Evolutionary conservation across 2,113 vertebrate genomes (phyloP), one percentile per base, ranked within the genome.

Genomic region (Pollachius pollachius): DNA sequence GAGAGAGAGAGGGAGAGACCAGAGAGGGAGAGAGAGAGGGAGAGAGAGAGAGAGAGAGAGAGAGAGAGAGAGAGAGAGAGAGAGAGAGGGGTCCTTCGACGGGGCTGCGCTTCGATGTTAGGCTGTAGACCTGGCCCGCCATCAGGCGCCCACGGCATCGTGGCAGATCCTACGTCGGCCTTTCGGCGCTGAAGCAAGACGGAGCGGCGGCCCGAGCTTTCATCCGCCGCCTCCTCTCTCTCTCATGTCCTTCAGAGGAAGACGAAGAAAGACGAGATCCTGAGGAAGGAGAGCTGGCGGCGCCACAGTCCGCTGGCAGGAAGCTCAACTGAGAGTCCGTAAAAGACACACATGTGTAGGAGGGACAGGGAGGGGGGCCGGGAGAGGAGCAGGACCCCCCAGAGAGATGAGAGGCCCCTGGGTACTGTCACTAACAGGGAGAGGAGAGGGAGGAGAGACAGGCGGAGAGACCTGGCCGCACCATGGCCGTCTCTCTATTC

Each of bases 191-290:
- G 17, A 4, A 19, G 11, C 3, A 21, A 82, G 79, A 81, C 65
- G 60, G 17, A 18, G 56, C 56, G 63, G 52, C 67, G n/a, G 7
- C 27, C 27, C 27, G 4, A 2, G 27, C 27, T 27, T n/a, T n/a
- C n/a, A n/a, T n/a, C n/a, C n/a, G n/a, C 27, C 27, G 27, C 27
- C 27, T 27, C 27, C 2, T 37, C 27, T 70, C 79, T 59, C 75
- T 78, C 57, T 59, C 52, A 69, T 34, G 79, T 75, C 77, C 71
- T 84, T 83, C 59, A 77, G 59, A 60, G 70, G 57, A 18, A 12
- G 52, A 27, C 7, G 52, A 4, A 27, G 27, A 27, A 27, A 27
- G n/a, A n/a, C n/a, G 27, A 27, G 4, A 27, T 27, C 27, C 27
- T 27, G 27, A 27, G 4, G 27, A 27, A 4, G 27, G 27, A 27